These are phyloP conservation scores for Sebastes matsubarae DNA, from an alignment of 2,797 vertebrate species.

Conservation along the genomic window DNA sequence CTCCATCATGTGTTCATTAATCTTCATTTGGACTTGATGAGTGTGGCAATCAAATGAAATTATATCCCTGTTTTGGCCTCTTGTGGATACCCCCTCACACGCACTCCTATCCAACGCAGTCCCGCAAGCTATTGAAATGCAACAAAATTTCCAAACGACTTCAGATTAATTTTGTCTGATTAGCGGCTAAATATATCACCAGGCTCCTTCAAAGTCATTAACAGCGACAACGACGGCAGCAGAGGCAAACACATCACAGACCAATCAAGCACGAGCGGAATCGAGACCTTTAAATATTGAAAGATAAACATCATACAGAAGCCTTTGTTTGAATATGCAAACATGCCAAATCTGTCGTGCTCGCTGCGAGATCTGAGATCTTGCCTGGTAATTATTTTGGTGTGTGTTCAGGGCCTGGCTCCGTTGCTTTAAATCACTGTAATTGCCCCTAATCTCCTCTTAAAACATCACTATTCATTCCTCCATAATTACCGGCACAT, in stretches of 20 bases:
- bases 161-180: conserved; percentile 79
- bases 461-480: conserved; percentile 77
- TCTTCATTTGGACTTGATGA: conserved; percentile 81
- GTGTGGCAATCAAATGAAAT: conserved; percentile 81
- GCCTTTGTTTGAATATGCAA: conserved; percentile 63
- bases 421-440: conserved; percentile 77
- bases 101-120: conserved; percentile 37
- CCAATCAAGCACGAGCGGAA: conserved; percentile 28
- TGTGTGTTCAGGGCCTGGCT: conserved; percentile 61
- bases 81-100: conserved; percentile 59
- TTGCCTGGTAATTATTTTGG: conserved; percentile 70
- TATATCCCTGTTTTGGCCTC: conserved; percentile 71
- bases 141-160: conserved; percentile 73
- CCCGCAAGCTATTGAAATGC: conserved; percentile 67
- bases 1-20: conserved; percentile 81
- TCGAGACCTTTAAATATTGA: conserved; percentile 66
- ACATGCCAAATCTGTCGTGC: conserved; percentile 58
- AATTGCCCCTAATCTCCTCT: conserved; percentile 78
- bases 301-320: conserved; percentile 61
- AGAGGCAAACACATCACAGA: conserved; percentile 48
- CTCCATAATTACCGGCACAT: conserved; percentile 81
- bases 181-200: conserved; percentile 78
- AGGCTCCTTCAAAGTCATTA: conserved; percentile 72
- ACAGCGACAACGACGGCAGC: conserved; percentile 51
- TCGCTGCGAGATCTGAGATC: conserved; percentile 45